Evolutionary conservation across 1,140 invertebrate genomes (phyloP), one percentile per base, ranked within the genome.

Genomic region (Sogatella furcifera): DNA sequence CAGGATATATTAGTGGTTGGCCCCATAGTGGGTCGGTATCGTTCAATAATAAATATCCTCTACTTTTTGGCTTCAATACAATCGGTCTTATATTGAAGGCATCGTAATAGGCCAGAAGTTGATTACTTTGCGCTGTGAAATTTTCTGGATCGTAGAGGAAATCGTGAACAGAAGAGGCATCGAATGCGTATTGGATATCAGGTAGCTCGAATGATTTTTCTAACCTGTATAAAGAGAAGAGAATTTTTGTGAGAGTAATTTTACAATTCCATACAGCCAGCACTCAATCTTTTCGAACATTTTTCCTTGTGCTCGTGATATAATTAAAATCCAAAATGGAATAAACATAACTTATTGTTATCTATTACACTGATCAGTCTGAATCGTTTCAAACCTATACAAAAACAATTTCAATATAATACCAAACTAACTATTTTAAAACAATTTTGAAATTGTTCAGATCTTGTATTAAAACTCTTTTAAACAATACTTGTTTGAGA

Each of bases 161-260:
- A 52, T 76, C 73, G 21, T 67, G 57, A 8, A 67, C 59, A 15
- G 68, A 72, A 5, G 44, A 68, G 0, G 77, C 76, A 65, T 84
- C 82, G 58, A 83, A 81, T 19, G 79, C 77, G 67, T 75, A 82
- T 69, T 86, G 84, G 19, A 87, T 80, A 67, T 87, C 83, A 0
- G 85, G 84, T 5, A 77, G 68, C 8, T 69, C 68, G 41, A 52
- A 21, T 22, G 62, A 59, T 19, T 59, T n/a, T 61, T 66, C 65
- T 13, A 56, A 60, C 43, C 63, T 66, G 19, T 5, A 58, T 54
- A 14, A 17, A 49, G 21, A 49, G 17, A 8, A 9, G 15, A n/a
- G 3, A 24, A 52, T 9, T 31, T 13, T 22, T 8, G n/a, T 55
- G n/a, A 55, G 28, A 34, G 14, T 21, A 8, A 21, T 24, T 5